These are phyloP conservation scores for Pelodytes ibericus DNA, from an alignment of 2,797 vertebrate species.

Conservation along the genomic window DNA sequence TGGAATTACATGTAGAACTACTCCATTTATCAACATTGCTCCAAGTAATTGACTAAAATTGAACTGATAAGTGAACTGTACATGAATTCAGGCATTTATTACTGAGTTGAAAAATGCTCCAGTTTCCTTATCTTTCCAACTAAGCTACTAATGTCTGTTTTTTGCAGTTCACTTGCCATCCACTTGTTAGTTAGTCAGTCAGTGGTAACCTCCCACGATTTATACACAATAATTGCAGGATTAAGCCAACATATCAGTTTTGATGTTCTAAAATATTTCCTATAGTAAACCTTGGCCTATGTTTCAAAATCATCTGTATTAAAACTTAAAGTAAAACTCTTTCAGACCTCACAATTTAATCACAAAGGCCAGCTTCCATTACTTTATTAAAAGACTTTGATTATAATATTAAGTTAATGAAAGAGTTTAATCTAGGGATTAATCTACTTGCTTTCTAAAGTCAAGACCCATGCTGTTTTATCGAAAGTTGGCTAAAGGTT, in stretches of 20 bases:
- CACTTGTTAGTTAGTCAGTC: no score
- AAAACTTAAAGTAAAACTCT: neutral
- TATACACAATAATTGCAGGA: neutral
- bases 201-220: no score
- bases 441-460: neutral
- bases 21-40: no score
- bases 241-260: neutral
- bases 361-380: neutral
- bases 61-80: no score
- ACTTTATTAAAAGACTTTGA: neutral
- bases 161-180: no score
- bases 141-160: no score
- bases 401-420: neutral
- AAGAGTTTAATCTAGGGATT: neutral
- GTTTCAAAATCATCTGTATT: neutral
- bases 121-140: no score
- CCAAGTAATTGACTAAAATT: no score
- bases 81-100: no score
- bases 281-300: neutral
- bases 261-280: neutral
- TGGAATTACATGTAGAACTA: no score
- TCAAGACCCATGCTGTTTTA: neutral
- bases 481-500: neutral
- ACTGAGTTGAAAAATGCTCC: no score
- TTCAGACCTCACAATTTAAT: neutral